These are phyloP conservation scores for Allacma fusca DNA, from an alignment of 2,888 invertebrate species.

Conservation along the genomic window DNA sequence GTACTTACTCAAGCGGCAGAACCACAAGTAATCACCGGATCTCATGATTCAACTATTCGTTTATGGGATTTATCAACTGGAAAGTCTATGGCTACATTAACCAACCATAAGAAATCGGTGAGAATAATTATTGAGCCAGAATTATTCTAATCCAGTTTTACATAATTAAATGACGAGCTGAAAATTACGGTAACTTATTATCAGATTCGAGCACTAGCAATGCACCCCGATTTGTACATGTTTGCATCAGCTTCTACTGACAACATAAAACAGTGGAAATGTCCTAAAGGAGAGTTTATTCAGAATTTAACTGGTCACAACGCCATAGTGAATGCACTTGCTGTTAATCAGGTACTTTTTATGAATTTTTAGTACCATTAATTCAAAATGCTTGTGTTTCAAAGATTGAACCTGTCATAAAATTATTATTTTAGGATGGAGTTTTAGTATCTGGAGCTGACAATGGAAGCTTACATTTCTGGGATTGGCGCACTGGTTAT, in stretches of 20 bases:
- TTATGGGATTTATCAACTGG: conserved; percentile 98
- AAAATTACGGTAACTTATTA: too few species aligned
- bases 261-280: conserved; percentile 99
- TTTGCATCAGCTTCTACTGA: conserved; percentile 98
- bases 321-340: conserved; percentile 95
- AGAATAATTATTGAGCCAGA: background rate
- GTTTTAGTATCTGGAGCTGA: conserved; percentile 98
- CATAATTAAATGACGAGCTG: too few species aligned
- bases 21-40: conserved; percentile 93
- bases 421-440: conserved; percentile 70
- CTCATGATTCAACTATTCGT: conserved; percentile 95
- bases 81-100: conserved; percentile 89
- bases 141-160: too few species aligned
- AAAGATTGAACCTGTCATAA: too few species aligned
- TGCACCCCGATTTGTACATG: conserved; percentile 76
- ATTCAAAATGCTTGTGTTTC: too few species aligned
- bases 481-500: conserved; percentile 99
- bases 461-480: conserved; percentile 95
- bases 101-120: conserved; percentile 93
- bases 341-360: conserved; percentile 75
- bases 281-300: conserved; percentile 96
- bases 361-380: background rate
- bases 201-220: conserved; percentile 68
- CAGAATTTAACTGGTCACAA: conserved; percentile 97
- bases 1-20: conserved; percentile 92